Conservation (phyloP, 2,797 vertebrate species). For the Amphiprion clarkii region DNA sequence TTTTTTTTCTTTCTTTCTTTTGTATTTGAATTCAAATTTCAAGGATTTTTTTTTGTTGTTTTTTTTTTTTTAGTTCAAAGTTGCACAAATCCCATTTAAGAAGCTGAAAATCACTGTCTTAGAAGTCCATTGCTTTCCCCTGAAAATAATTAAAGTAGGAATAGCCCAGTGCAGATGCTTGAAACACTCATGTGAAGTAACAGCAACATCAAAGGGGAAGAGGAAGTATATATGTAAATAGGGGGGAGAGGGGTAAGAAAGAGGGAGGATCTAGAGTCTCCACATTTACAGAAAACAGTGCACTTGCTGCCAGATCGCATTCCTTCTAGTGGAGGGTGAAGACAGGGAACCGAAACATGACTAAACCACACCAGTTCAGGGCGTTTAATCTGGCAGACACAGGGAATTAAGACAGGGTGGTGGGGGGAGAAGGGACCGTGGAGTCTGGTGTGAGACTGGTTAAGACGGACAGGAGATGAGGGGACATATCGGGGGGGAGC, state of each 20-base stretch:
- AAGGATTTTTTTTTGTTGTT: conserved; percentile 8
- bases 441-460: conserved; percentile 89
- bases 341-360: conserved; percentile 89
- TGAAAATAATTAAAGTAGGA: conserved; percentile 48
- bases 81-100: conserved; percentile 40
- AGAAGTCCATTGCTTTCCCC: conserved; percentile 22
- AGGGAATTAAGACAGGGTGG: conserved; percentile 90
- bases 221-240: conserved; percentile 84
- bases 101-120: conserved; percentile 42
- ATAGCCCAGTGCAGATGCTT: conserved; percentile 66
- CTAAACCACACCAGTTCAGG: conserved; percentile 89
- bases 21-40: conserved; percentile 25
- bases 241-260: conserved; percentile 50
- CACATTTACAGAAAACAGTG: conserved; percentile 91
- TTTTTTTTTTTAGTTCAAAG: conserved; percentile 27
- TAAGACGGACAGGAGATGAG: conserved; percentile 93
- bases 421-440: conserved; percentile 85
- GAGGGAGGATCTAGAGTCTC: conserved; percentile 70
- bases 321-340: conserved; percentile 91
- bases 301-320: conserved; percentile 89
- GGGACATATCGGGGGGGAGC: conserved; percentile 85
- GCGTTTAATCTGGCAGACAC: conserved; percentile 97
- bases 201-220: conserved; percentile 89
- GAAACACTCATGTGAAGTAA: conserved; percentile 96
- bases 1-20: not conserved